Base-by-base conservation (phyloP, 2,888 invertebrate genomes). In the Trachelus stipa region DNA sequence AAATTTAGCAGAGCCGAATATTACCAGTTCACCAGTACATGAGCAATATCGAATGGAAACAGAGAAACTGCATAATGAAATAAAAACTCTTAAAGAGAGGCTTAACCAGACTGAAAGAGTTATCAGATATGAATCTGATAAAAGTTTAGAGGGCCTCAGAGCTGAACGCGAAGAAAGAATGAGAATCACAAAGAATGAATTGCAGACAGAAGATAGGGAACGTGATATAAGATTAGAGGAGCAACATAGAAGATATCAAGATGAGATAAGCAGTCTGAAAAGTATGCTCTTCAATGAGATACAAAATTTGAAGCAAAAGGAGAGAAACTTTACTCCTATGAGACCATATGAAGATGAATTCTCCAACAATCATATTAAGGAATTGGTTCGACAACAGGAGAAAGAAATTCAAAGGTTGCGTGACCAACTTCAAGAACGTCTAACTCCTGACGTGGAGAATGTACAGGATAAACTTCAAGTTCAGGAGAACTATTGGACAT, bases 41-140 rank as follows among this genome's bases (percentile, higher is more conserved):
- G 90, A 92, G 68, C 92, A 92, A 76, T 92, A 92, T 73, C 88
- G 92, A 82, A 92, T 92, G 12, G 94, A 95, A 87, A 94, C 94
- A 2, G 93, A 94, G 71, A 95, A 94, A 88, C 90, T 96, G 79
- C 93, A 94, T 77, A 90, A 93, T 73, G 95, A 95, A 88, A 94
- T 95, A 69, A 95, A 95, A 85, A 93, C 93, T 68, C 87, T 95
- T 12, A 95, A 95, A 85, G 94, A 95, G 82, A 92, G 94, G 34
- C 87, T 95, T 1, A 95, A 94, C 87, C 92, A 92, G 73, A 93
- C 94, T 0, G 95, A 95, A 84, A 93, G 92, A 79, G 91, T 93
- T 12, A 92, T 94, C 76, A 89, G 90, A 76, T 92, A 91, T 69
- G 92, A 91, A 56, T 85, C 89, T 0, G 86, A 85, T 12, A 87